A percentile compares a stretch with the other conserved stretches of the same genome.
phyloP scores from a whole-genome alignment of 2,888 invertebrate species.

The Ischnus inquisitorius region DNA sequence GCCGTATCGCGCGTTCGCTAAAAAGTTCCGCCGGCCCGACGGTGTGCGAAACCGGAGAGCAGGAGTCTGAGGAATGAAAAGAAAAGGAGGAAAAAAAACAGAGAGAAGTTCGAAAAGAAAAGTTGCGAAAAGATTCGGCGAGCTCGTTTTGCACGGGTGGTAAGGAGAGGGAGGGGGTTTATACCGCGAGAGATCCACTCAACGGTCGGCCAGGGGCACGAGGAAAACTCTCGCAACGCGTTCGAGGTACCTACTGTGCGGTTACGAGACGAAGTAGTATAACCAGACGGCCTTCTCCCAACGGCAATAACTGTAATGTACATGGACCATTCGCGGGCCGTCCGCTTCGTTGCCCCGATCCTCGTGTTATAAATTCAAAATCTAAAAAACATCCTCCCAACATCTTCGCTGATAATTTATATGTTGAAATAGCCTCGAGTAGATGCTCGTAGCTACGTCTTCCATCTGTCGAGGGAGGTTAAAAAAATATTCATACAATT shows the following conservation, averaged over 20 bases:
- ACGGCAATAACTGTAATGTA: conserved; percentile 60
- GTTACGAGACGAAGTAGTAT: conserved; percentile 42
- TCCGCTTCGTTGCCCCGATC: not conserved
- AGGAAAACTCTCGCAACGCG: conserved; percentile 54
- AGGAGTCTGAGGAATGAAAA: not conserved
- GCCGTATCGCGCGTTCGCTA: conserved; percentile 34
- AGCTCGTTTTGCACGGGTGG: conserved; percentile 59
- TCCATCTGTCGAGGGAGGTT: too few species aligned
- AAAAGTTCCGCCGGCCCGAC: conserved; percentile 50
- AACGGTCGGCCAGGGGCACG: conserved; percentile 26
- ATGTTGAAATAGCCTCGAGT: too few species aligned
- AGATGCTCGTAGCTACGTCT: too few species aligned
- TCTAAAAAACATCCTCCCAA: not conserved
- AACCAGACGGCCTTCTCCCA: conserved; percentile 30
- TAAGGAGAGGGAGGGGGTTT: conserved; percentile 19
- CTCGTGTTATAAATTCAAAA: conserved; percentile 15
- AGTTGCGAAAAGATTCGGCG: conserved; percentile 64
- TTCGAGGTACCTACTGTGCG: conserved; percentile 48
- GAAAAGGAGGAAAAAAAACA: conserved; percentile 44
- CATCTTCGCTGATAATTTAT: not conserved
- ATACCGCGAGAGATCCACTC: conserved; percentile 55
- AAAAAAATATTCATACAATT: too few species aligned
- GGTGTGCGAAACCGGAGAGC: not conserved
- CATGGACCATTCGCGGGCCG: conserved; percentile 4
- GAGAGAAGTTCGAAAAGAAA: conserved; percentile 54